Evolutionary conservation across 2,113 vertebrate genomes (phyloP), one percentile per base, ranked within the genome.

Genomic region (Engraulis encrasicolus): DNA sequence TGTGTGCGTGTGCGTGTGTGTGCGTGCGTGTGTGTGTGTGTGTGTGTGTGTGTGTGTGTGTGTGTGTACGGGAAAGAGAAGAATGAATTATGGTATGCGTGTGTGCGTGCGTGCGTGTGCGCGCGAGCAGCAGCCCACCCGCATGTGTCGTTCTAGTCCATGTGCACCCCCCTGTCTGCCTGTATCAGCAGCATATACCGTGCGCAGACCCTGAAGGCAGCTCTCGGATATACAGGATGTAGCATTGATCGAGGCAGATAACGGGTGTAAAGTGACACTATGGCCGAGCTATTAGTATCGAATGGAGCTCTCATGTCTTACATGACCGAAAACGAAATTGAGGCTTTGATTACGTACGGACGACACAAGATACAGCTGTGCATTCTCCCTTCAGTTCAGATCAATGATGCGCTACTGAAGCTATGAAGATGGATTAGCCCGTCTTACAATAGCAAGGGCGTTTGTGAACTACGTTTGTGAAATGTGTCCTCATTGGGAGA

Each of bases 291-390:
- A 12, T 66, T 66, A 23, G 58, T 66, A 66, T 66, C 27, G 27
- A 23, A 66, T 31, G 58, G n/a, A 11, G 58, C 58, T 66, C 58
- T 66, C 58, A 66, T 66, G 58, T 66, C 58, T 23, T 66, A 66
- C 58, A 66, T 66, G 58, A 27, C 23, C 58, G 23, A 7, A 7
- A 23, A 27, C 58, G 9, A 66, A 31, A 27, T 19, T 58, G 23
- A 23, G 58, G 58, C 58, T 66, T 66, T 66, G 23, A 31, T 66
- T 66, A 66, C 58, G 58, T 66, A n/a, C 9, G 6, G 23, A 66
- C 23, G 58, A 66, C 58, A 66, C 58, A 66, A 14, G 58, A 66
- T 66, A n/a, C 27, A 66, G 58, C 7, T 9, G 6, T 11, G n/a
- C 9, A 31, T 66, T 66, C n/a, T n/a, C n/a, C n/a, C n/a, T n/a